Base-by-base conservation (phyloP, 1,140 invertebrate species). In the Pseudoatta argentina region DNA sequence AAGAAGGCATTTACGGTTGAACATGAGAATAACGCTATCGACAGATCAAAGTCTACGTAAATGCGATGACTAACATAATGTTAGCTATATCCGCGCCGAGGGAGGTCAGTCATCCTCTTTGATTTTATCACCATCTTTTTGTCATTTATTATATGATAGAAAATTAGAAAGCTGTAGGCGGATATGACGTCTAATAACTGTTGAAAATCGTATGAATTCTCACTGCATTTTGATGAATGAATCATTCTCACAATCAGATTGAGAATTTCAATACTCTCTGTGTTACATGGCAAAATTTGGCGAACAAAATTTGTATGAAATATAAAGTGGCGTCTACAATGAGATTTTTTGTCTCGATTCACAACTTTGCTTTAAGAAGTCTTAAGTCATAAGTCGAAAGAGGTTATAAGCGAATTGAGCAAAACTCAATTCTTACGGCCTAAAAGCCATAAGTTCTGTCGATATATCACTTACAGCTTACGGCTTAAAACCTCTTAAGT, bases 41-140 rank as follows among this genome's bases (percentile, higher is more conserved):
- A 51, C 55, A 66, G 72, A 78, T 57, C 67, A 86, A 88, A 73
- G 81, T 86, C 75, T 63, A 34, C 21, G 10, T 5, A 44, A 21
- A n/a, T 21, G 34, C 10, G 21, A 57, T 57, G 14, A 64, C 27
- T 39, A 64, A 30, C 48, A 30, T 57, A 57, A 69, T 55, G 12
- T 57, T 18, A 18, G 3, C 24, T 18, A 81, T 0, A 39, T 69
- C 24, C 39, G 39, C 39, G 5, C 10, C 3, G 16, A 14, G 27
- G 8, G 6, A 30, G 4, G 8, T 24, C 21, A 12, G n/a, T 14
- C 14, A 76, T 61, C n/a, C 10, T 39, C n/a, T 44, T 61, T 21
- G 10, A 76, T 76, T 3, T 76, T 76, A 24, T 59, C 24, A 0
- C 8, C 12, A 69, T 39, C 3, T 76, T 76, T 39, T 16, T 30